Conservation (phyloP, 2,888 invertebrate genomes). For the Apodemia hepburni region DNA sequence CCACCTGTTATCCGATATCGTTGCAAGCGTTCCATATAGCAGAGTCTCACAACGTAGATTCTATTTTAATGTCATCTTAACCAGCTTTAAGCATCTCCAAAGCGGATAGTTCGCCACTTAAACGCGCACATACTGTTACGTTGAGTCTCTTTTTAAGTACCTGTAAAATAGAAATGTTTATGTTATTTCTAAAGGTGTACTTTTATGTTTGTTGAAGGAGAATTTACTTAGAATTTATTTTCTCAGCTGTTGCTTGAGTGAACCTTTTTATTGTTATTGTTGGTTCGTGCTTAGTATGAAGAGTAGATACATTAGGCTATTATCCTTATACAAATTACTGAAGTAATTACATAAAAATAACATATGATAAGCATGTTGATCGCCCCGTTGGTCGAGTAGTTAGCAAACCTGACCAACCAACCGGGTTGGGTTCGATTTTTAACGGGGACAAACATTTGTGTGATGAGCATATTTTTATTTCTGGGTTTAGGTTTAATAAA, state of each 20-base stretch:
- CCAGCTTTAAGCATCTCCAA: slow-evolving; percentile 32
- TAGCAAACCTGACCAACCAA: too few relatives aligned
- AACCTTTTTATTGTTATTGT: slow-evolving; percentile 11
- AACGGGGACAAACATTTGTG: too few relatives aligned
- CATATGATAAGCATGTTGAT: not conserved
- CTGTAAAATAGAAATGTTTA: slow-evolving; percentile 41
- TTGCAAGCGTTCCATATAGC: slow-evolving; percentile 35
- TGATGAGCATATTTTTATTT: too few relatives aligned
- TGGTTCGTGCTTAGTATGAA: not conserved
- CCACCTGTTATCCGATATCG: slow-evolving; percentile 47
- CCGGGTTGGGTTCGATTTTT: too few relatives aligned
- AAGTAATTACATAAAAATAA: not conserved
- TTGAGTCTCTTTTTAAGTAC: slow-evolving; percentile 39
- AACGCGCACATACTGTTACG: slow-evolving; percentile 49
- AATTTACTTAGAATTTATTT: slow-evolving; percentile 11
- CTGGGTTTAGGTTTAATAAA: too few relatives aligned
- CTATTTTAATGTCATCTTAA: slow-evolving; percentile 33
- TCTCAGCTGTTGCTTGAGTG: slow-evolving; percentile 9
- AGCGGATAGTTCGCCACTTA: slow-evolving; percentile 51
- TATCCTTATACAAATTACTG: not conserved
- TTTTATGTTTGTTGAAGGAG: slow-evolving; percentile 12
- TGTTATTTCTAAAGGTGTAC: slow-evolving; percentile 21
- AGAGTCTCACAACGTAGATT: slow-evolving; percentile 33
- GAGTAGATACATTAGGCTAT: not conserved
- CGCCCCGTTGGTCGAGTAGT: too few relatives aligned